Percentiles rank a stretch among this genome's conserved stretches.
Conservation (phyloP, 2,888 invertebrate genomes). For the Mechanitis messenoides region DNA sequence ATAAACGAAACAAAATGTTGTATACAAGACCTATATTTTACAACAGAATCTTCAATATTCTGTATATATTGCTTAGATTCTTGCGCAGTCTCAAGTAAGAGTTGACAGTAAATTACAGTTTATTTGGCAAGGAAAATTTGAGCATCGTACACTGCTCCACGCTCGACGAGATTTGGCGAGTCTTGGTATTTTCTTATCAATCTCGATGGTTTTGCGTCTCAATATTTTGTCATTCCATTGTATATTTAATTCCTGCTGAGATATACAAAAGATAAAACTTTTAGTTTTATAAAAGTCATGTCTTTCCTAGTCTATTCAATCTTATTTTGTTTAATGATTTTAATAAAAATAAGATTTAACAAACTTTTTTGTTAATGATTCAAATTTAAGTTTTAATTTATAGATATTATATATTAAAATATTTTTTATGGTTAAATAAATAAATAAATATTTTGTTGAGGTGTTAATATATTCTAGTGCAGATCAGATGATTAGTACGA, state of each 20-base stretch:
- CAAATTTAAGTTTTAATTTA: no score
- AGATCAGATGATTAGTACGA: background rate
- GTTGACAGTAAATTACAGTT: constrained; percentile 2
- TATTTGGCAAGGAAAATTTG: background rate
- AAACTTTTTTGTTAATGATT: no score
- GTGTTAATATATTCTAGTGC: background rate
- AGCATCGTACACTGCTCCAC: background rate
- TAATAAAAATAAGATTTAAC: no score
- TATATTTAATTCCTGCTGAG: constrained; percentile 19
- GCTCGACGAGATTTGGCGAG: background rate
- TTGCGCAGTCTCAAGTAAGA: background rate
- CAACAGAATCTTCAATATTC: background rate
- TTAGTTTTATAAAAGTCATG: background rate
- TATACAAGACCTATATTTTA: background rate
- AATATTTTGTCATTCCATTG: constrained; percentile 12
- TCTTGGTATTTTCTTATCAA: constrained; percentile 17
- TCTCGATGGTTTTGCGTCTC: constrained; percentile 15
- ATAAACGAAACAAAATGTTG: constrained; percentile 1
- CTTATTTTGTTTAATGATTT: background rate
- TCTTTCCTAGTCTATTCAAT: background rate
- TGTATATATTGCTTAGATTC: no score
- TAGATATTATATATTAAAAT: no score
- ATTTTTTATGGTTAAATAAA: no score
- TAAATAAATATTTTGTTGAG: background rate
- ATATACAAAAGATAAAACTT: constrained; percentile 1